phyloP scores from a whole-genome alignment of 2,113 vertebrate genomes.

The Brachionichthys hirsutus region DNA sequence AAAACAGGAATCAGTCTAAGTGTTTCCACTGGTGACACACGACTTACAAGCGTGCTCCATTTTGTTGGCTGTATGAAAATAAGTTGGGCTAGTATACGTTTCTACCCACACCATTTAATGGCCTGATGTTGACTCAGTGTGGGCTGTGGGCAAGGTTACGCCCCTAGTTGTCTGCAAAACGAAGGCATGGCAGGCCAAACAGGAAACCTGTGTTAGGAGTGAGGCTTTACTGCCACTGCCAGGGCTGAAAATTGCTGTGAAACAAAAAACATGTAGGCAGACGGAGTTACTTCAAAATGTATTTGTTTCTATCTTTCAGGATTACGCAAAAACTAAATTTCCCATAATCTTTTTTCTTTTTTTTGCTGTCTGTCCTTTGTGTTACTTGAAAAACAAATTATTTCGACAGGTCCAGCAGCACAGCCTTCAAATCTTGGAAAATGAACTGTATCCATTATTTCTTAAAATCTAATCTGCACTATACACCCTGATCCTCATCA shows the following conservation, averaged over 20 bases:
- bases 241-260: slow-evolving; percentile 36
- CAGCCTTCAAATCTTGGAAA: too few relatives aligned
- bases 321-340: neutral
- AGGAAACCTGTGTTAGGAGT: slow-evolving; percentile 48
- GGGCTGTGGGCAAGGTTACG: slow-evolving; percentile 54
- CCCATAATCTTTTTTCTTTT: neutral
- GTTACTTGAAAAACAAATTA: neutral
- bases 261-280: slow-evolving; percentile 45
- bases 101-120: slow-evolving; percentile 41
- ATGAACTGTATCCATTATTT: too few relatives aligned
- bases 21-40: slow-evolving; percentile 72
- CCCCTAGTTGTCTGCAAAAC: slow-evolving; percentile 40
- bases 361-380: neutral
- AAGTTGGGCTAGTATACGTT: slow-evolving; percentile 34
- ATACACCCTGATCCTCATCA: neutral
- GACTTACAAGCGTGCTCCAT: slow-evolving; percentile 53
- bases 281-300: slow-evolving; percentile 28
- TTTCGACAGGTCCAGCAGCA: too few relatives aligned
- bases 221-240: slow-evolving; percentile 26
- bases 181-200: slow-evolving; percentile 51
- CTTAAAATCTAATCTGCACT: too few relatives aligned
- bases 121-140: slow-evolving; percentile 63
- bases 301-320: slow-evolving; percentile 20
- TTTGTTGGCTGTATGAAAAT: slow-evolving; percentile 46
- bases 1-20: slow-evolving; percentile 49